Conservation (phyloP, 2,113 vertebrate genomes). For the Poeciliopsis turrubarensis region DNA sequence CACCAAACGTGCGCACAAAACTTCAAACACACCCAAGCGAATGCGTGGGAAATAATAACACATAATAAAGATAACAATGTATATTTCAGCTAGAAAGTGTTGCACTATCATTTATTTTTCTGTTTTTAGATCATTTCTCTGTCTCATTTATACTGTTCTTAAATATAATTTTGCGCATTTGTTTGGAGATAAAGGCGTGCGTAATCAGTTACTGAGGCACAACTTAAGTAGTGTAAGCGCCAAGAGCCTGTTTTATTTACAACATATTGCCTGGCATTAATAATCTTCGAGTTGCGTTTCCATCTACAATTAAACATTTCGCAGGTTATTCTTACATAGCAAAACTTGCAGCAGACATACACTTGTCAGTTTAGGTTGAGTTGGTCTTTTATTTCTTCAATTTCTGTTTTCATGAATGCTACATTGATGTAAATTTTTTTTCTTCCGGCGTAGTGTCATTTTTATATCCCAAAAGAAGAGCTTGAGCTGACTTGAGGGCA, state of each 20-base stretch:
- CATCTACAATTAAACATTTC: neutral
- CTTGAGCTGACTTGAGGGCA: slow-evolving; percentile 56
- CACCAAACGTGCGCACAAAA: neutral
- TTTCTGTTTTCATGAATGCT: neutral
- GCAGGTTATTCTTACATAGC: neutral
- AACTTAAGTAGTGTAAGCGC: neutral
- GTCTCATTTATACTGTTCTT: neutral
- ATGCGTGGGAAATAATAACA: neutral
- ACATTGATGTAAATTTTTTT: neutral
- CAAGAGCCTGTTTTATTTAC: neutral
- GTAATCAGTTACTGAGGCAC: neutral
- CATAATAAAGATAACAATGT: neutral
- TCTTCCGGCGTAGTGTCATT: slow-evolving; percentile 14
- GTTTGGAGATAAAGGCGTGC: neutral
- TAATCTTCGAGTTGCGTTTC: neutral
- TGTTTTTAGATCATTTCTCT: neutral
- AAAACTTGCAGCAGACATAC: neutral
- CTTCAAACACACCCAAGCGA: neutral
- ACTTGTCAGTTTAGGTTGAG: neutral
- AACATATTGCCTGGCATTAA: neutral
- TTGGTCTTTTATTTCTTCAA: too few species aligned
- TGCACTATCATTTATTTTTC: neutral
- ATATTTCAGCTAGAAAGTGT: neutral
- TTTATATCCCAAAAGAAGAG: slow-evolving; percentile 56
- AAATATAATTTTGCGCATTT: neutral